Evolutionary conservation across 2,113 vertebrate species (phyloP).

Genomic region (Leucoraja erinaceus): DNA sequence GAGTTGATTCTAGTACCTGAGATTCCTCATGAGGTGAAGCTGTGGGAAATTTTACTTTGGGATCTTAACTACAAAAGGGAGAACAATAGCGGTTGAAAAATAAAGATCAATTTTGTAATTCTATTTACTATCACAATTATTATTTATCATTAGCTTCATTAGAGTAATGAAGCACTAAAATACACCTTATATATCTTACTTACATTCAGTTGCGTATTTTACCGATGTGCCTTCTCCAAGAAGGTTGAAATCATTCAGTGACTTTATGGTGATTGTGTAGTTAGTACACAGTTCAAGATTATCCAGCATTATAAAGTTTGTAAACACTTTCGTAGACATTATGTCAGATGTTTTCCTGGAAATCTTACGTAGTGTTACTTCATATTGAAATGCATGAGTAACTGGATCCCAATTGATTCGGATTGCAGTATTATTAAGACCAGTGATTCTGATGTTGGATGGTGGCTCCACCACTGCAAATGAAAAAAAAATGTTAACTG

Average conservation of each 20-base stretch:
- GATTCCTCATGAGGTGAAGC: no score
- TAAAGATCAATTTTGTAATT: neutral
- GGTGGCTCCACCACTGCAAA: constrained; percentile 58
- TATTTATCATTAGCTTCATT: neutral
- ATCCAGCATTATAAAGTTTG: constrained; percentile 43
- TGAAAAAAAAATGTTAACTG: constrained; percentile 36
- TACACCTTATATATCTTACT: constrained; percentile 45
- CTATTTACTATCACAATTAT: neutral
- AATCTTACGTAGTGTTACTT: constrained; percentile 43
- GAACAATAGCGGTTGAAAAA: neutral
- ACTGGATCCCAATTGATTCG: constrained; percentile 54
- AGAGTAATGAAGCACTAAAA: neutral
- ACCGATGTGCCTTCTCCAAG: constrained; percentile 52
- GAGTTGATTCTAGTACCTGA: neutral
- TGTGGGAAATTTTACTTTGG: neutral
- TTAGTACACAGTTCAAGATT: constrained; percentile 54
- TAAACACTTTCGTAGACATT: constrained; percentile 42
- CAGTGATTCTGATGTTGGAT: constrained; percentile 35
- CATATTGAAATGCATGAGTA: constrained; percentile 53
- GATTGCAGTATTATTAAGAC: constrained; percentile 34
- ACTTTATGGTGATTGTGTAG: constrained; percentile 58
- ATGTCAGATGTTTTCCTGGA: constrained; percentile 19
- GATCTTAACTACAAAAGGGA: neutral
- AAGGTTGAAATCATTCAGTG: constrained; percentile 54
- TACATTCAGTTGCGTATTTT: constrained; percentile 58